These are phyloP conservation scores for Myanophis thanlyinensis DNA, from an alignment of 2,113 vertebrate genomes.

Conservation along the genomic window DNA sequence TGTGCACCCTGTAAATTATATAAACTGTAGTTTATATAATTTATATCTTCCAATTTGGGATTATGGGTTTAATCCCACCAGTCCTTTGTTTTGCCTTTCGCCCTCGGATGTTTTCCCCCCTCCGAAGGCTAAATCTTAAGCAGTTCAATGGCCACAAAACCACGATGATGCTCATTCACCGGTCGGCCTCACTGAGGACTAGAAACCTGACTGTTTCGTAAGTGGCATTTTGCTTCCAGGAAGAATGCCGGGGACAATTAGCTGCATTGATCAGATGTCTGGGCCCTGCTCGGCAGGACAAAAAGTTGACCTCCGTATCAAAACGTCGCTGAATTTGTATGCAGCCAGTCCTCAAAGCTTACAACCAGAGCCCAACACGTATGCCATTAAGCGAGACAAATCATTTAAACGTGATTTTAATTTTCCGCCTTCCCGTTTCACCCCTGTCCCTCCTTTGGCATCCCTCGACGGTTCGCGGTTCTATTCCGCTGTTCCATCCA, in stretches of 20 bases:
- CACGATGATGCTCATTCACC: background rate
- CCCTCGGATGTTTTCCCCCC: background rate
- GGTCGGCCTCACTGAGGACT: background rate
- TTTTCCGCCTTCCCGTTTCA: too few relatives aligned
- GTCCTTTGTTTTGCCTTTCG: background rate
- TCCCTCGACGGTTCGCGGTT: too few relatives aligned
- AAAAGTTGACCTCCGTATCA: background rate
- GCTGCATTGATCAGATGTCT: too few relatives aligned
- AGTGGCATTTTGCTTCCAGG: background rate
- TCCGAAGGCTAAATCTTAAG: background rate
- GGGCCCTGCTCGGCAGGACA: too few relatives aligned
- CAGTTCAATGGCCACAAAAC: background rate
- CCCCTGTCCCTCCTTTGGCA: too few relatives aligned
- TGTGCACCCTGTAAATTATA: too few relatives aligned
- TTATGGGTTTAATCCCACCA: background rate
- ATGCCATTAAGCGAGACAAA: too few relatives aligned
- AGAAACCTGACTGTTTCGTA: background rate
- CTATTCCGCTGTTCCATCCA: too few relatives aligned
- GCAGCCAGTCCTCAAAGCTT: too few relatives aligned
- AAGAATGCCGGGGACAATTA: background rate
- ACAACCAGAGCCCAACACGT: too few relatives aligned
- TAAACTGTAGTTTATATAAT: too few relatives aligned
- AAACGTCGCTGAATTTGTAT: background rate
- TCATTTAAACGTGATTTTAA: too few relatives aligned
- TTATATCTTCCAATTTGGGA: background rate